Evolutionary conservation across 2,113 vertebrate genomes (phyloP).

Genomic region (Oryzias curvinotus): DNA sequence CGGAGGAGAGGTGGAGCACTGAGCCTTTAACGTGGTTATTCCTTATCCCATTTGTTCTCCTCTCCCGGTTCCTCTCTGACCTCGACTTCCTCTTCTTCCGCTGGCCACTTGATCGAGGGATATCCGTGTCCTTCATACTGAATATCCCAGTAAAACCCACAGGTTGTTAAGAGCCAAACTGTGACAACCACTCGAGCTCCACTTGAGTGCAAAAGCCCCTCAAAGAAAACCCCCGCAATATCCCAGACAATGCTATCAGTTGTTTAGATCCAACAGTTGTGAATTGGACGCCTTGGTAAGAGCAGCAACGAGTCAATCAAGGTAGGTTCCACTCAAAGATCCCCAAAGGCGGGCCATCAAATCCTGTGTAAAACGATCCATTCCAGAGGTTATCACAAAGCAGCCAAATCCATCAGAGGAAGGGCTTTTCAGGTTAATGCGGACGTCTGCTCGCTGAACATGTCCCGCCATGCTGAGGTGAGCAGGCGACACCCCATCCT

Average conservation of each 20-base stretch:
- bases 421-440: conserved; percentile 57
- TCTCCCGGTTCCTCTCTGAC: conserved; percentile 84
- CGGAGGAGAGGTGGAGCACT: conserved; percentile 83
- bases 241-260: conserved; percentile 43
- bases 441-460: conserved; percentile 60
- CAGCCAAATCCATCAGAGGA: conserved; percentile 45
- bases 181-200: conserved; percentile 30
- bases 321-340: conserved; percentile 55
- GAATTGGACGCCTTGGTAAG: not conserved
- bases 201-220: conserved; percentile 29
- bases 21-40: conserved; percentile 71
- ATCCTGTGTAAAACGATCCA: conserved; percentile 55
- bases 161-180: conserved; percentile 29
- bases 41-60: conserved; percentile 79
- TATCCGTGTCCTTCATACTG: conserved; percentile 83
- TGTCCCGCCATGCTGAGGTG: conserved; percentile 48
- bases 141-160: conserved; percentile 50
- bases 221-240: conserved; percentile 36
- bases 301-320: conserved; percentile 33
- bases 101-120: conserved; percentile 85
- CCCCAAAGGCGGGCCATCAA: conserved; percentile 62
- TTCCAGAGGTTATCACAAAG: conserved; percentile 41
- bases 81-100: conserved; percentile 91
- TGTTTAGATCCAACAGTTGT: conserved; percentile 53
- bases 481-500: conserved; percentile 63